Percentiles rank a stretch among this genome's conserved stretches.
phyloP scores from a whole-genome alignment of 1,140 invertebrate genomes.

The Antheraea pernyi region DNA sequence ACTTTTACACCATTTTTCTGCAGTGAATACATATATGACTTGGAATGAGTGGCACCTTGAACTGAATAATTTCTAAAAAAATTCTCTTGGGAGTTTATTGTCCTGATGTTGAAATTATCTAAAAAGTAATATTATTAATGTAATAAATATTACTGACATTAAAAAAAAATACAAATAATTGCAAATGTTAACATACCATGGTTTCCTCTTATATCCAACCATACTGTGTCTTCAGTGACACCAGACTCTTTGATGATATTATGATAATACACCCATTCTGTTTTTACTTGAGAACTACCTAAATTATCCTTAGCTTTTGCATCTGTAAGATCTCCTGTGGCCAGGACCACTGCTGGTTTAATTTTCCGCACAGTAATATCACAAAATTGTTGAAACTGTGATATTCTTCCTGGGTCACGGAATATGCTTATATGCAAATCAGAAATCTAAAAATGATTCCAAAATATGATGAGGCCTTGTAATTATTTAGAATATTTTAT shows the following conservation, averaged over 20 bases:
- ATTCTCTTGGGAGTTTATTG: conserved; percentile 85
- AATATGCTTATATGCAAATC: conserved; percentile 95
- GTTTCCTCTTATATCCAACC: conserved; percentile 96
- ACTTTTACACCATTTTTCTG: conserved; percentile 80
- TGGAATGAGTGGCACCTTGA: conserved; percentile 84
- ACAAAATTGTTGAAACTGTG: conserved; percentile 91
- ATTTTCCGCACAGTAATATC: conserved; percentile 86
- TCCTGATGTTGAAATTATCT: conserved; percentile 95
- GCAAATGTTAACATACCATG: conserved; percentile 84
- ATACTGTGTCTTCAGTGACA: conserved; percentile 85
- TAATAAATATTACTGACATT: not conserved
- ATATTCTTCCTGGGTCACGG: conserved; percentile 86
- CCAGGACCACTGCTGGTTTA: conserved; percentile 89
- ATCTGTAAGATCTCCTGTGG: conserved; percentile 94
- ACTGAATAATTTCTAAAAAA: conserved; percentile 90
- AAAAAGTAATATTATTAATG: conserved; percentile 41
- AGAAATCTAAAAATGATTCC: conserved; percentile 83
- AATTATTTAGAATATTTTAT: no score
- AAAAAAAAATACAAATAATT: not conserved
- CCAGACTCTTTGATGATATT: conserved; percentile 85
- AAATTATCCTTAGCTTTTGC: conserved; percentile 89
- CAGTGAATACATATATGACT: conserved; percentile 89
- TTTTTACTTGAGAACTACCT: conserved; percentile 89
- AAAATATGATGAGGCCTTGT: no score
- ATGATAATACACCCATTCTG: conserved; percentile 92